Conservation (phyloP, 2,797 vertebrate species). For the Enteromius fasciolatus region DNA sequence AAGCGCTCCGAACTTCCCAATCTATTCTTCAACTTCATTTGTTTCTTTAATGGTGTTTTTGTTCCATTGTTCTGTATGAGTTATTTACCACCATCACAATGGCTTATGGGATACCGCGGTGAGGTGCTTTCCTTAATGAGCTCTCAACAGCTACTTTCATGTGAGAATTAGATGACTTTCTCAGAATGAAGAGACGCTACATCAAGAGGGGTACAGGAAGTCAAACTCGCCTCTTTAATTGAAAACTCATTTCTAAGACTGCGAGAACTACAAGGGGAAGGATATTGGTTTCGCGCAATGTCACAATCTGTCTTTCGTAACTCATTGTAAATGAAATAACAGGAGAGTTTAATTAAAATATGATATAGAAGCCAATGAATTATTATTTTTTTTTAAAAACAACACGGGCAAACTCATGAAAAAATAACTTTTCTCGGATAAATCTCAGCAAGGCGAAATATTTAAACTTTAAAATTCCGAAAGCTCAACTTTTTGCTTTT, state of each 20-base stretch:
- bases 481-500: constrained; percentile 20
- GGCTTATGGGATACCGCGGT: constrained; percentile 39
- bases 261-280: constrained; percentile 67
- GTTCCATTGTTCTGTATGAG: constrained; percentile 63
- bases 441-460: constrained; percentile 8
- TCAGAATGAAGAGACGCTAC: constrained; percentile 52
- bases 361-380: constrained; percentile 33
- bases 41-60: constrained; percentile 73
- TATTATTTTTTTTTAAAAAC: too few species aligned
- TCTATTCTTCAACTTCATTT: constrained; percentile 72
- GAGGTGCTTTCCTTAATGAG: constrained; percentile 50
- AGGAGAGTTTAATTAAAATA: constrained; percentile 62
- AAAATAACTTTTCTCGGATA: constrained; percentile 3
- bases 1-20: constrained; percentile 57
- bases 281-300: constrained; percentile 76
- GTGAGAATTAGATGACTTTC: constrained; percentile 48
- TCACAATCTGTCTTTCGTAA: constrained; percentile 71
- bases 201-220: constrained; percentile 55
- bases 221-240: constrained; percentile 68
- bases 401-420: background rate
- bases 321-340: constrained; percentile 78
- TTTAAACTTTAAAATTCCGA: background rate
- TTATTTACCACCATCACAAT: constrained; percentile 65
- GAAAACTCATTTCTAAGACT: constrained; percentile 73
- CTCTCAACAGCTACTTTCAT: constrained; percentile 58